A percentile compares a stretch with the other conserved stretches of the same genome.
phyloP scores from a whole-genome alignment of 1,140 invertebrate genomes.

The Megathymus violae region DNA sequence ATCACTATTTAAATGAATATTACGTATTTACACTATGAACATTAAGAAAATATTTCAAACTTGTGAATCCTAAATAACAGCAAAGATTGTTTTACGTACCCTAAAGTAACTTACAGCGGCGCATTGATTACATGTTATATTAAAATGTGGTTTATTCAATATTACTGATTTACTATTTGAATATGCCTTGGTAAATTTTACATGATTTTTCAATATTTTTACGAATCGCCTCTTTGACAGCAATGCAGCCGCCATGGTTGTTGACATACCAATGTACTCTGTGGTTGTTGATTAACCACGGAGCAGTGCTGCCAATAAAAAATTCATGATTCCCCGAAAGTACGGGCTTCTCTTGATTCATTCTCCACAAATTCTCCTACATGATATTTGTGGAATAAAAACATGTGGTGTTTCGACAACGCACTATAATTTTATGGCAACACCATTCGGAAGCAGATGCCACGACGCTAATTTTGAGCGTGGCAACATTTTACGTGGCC shows the following conservation, averaged over 20 bases:
- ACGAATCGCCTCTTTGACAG: conserved; percentile 67
- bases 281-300: too few relatives aligned
- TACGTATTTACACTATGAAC: conserved; percentile 19
- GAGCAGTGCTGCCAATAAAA: too few relatives aligned
- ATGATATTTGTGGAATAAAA: too few relatives aligned
- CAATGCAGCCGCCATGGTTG: conserved; percentile 71
- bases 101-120: conserved; percentile 62
- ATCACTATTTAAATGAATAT: conserved; percentile 5
- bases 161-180: conserved; percentile 52
- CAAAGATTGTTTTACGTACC: conserved; percentile 47
- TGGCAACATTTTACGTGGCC: too few relatives aligned
- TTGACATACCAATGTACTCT: too few relatives aligned
- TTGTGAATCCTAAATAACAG: conserved; percentile 10
- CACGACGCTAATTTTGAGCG: too few relatives aligned
- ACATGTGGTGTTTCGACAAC: too few relatives aligned
- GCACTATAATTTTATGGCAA: too few relatives aligned
- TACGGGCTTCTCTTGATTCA: too few relatives aligned
- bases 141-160: conserved; percentile 63
- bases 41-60: conserved; percentile 9
- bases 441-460: too few relatives aligned
- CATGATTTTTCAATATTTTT: conserved; percentile 68
- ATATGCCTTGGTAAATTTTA: conserved; percentile 60
- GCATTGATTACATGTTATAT: conserved; percentile 66
- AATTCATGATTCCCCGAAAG: too few relatives aligned
- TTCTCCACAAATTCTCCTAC: too few relatives aligned